These are phyloP conservation scores for Hermaeophaga mercurialis DNA, from an alignment of 2,888 invertebrate species.

Conservation along the genomic window DNA sequence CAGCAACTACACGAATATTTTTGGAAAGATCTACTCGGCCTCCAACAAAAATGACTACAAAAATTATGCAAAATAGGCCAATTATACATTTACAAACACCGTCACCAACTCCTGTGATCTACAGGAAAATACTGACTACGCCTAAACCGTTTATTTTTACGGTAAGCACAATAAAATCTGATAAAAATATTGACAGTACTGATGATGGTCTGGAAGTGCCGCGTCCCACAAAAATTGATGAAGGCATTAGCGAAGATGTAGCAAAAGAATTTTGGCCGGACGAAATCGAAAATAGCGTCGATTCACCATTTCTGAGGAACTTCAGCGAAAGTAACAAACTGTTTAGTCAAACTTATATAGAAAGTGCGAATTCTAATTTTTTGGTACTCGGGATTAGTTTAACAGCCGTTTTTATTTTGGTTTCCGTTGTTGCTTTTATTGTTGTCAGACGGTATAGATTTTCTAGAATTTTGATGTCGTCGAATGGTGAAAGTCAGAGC, in stretches of 20 bases:
- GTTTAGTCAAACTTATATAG: slow-evolving; percentile 17
- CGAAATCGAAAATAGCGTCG: slow-evolving; percentile 32
- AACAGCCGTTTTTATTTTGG: slow-evolving; percentile 10
- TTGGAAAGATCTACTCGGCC: background rate
- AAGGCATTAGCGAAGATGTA: slow-evolving; percentile 15
- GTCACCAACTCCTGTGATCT: background rate
- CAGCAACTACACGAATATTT: background rate
- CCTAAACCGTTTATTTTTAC: background rate
- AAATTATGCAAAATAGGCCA: background rate
- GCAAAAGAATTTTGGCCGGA: slow-evolving; percentile 31
- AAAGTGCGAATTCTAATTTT: slow-evolving; percentile 13
- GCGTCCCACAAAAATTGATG: slow-evolving; percentile 26
- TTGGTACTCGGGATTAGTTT: slow-evolving; percentile 18
- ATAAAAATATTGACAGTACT: background rate
- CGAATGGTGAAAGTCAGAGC: slow-evolving; percentile 55
- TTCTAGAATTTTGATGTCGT: slow-evolving; percentile 30
- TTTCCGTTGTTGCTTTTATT: slow-evolving; percentile 24
- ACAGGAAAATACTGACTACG: slow-evolving; percentile 24
- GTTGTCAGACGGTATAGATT: slow-evolving; percentile 22
- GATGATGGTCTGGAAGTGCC: slow-evolving; percentile 25
- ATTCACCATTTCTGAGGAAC: slow-evolving; percentile 16
- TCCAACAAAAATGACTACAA: background rate
- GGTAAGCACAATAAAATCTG: background rate
- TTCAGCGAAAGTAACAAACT: slow-evolving; percentile 32
- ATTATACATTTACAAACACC: slow-evolving; percentile 7